Conservation (phyloP, 2,797 vertebrate species). For the Microtus agrestis region DNA sequence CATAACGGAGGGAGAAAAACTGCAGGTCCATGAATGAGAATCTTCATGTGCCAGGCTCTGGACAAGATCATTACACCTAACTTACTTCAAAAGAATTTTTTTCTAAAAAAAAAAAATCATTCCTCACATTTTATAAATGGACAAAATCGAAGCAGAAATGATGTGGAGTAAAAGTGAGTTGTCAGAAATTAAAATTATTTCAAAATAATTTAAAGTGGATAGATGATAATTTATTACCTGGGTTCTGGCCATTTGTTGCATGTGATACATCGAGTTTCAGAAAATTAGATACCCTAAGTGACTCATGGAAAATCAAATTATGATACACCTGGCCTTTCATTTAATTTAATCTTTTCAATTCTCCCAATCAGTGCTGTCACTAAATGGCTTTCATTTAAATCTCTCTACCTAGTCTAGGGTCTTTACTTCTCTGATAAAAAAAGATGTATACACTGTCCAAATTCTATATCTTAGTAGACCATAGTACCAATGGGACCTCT, state of each 20-base stretch:
- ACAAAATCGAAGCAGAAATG: conserved; percentile 45
- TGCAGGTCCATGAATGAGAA: not conserved
- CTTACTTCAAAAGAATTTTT: not conserved
- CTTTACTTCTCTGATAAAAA: not conserved
- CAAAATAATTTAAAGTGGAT: not conserved
- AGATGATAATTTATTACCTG: not conserved
- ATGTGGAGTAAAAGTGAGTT: conserved; percentile 13
- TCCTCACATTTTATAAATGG: conserved; percentile 14
- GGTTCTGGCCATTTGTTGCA: not conserved
- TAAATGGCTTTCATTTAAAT: not conserved
- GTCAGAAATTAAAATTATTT: conserved; percentile 41
- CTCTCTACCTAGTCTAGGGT: not conserved
- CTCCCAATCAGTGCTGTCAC: not conserved
- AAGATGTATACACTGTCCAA: not conserved
- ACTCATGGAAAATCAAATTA: not conserved
- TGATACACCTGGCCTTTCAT: not conserved
- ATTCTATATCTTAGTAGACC: not conserved
- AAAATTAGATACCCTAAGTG: not conserved
- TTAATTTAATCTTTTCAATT: not conserved
- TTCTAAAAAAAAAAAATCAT: not conserved
- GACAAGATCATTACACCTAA: not conserved
- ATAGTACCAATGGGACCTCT: not conserved
- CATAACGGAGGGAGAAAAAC: not conserved
- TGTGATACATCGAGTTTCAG: not conserved
- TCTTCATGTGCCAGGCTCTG: not conserved